Percentiles rank a stretch among this genome's conserved stretches.
Evolutionary conservation across 2,113 vertebrate genomes (phyloP).

Genomic region (Tetrao urogallus): DNA sequence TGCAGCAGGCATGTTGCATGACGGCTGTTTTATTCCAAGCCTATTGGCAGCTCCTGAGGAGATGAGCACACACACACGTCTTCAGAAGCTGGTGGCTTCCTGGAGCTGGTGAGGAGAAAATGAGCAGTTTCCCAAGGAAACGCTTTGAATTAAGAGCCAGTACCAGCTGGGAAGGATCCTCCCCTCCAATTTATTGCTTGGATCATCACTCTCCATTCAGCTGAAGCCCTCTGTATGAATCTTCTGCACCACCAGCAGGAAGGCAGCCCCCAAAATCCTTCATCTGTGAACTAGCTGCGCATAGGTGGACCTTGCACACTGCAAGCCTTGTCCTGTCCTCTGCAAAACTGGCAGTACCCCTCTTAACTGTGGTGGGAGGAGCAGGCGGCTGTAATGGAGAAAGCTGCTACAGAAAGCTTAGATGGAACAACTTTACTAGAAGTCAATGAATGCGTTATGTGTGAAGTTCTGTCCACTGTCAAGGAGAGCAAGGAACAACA

Average conservation of each 20-base stretch:
- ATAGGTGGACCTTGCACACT: background rate
- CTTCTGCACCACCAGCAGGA: background rate
- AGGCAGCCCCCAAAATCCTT: background rate
- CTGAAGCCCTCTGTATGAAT: background rate
- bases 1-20: background rate
- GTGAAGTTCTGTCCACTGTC: background rate
- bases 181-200: background rate
- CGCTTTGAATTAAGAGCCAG: background rate
- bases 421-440: background rate
- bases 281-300: background rate
- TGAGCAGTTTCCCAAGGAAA: background rate
- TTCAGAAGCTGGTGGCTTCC: background rate
- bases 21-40: background rate
- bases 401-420: background rate
- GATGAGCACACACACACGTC: background rate
- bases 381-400: background rate
- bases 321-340: background rate
- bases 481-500: background rate
- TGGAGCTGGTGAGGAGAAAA: conserved; percentile 1
- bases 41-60: background rate
- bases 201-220: background rate
- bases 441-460: background rate
- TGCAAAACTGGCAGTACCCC: background rate
- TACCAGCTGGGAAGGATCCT: background rate
- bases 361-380: background rate